Base-by-base conservation (phyloP, 2,113 vertebrate genomes). In the Equus przewalskii region DNA sequence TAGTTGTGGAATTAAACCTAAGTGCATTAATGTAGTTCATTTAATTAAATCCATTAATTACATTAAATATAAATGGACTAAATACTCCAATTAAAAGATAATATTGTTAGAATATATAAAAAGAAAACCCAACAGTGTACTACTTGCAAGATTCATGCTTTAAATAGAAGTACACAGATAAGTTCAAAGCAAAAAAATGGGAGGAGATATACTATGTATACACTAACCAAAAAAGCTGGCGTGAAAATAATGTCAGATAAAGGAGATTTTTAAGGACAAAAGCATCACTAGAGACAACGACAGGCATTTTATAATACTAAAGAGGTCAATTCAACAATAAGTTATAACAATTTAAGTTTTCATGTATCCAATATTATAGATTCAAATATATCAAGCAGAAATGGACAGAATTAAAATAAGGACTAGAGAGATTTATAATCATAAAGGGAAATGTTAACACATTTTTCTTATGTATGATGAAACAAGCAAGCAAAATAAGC, bases 261-360 rank as follows among this genome's bases (percentile, higher is more conserved):
- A 88, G 44, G n/a, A 56, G 36, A 80, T 80, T 94, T 94, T 94
- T 64, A 60, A 36, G 51, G 22, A 41, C 44, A 72, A 94, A 94
- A 94, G 26, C 24, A 72, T 80, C 80, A 28, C 41, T 60, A 36
- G 41, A 94, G 33, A 72, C 56, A 72, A 80, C 51, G 22, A 79
- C 14, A 28, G 41, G 49, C 6, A 64, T 62, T 51, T 81, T 14
- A 24, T 44, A 22, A 60, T n/a, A 22, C 49, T 8, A 67, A 79
- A 92, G 15, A 30, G 18, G 26, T 26, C 14, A 51, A 72, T 72
- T 94, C 13, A 62, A 51, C 84, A 88, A 54, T 64, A 72, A 30
- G 26, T 80, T 88, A 54, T 33, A 44, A 44, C 14, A 94, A 64
- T 89, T 81, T 13, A 62, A 81, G 81, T 46, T 72, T 94, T 94